phyloP scores from a whole-genome alignment of 1,140 invertebrate species.

The Leptinotarsa undecemlineata region DNA sequence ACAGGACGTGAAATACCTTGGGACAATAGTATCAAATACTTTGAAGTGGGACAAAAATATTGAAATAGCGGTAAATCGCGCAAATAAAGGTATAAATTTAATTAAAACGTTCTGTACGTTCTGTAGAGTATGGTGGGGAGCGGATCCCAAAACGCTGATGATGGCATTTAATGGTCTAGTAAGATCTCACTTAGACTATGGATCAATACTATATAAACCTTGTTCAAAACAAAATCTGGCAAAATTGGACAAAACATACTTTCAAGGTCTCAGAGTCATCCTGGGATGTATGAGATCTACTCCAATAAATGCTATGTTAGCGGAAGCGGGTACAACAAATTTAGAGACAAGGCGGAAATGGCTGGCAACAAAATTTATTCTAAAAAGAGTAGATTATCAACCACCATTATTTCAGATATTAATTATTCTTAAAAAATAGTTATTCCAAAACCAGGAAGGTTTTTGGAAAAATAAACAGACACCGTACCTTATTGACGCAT shows the following conservation, averaged over 20 bases:
- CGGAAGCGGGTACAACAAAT: conserved; percentile 22
- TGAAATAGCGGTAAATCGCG: neutral
- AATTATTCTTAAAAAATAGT: neutral
- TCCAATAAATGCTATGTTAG: conserved; percentile 12
- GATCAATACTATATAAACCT: conserved; percentile 14
- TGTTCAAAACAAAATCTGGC: neutral
- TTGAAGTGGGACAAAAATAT: conserved; percentile 24
- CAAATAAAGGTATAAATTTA: conserved; percentile 21
- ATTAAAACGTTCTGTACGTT: conserved; percentile 18
- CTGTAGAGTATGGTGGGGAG: conserved; percentile 23
- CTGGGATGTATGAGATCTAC: conserved; percentile 21
- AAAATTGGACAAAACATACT: neutral
- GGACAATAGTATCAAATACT: neutral
- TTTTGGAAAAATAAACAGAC: conserved; percentile 7
- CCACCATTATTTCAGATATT: neutral
- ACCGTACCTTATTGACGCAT: neutral
- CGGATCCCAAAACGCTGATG: conserved; percentile 20
- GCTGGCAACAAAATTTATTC: conserved; percentile 17
- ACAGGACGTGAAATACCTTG: conserved; percentile 21
- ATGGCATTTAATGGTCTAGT: neutral
- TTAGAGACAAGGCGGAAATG: conserved; percentile 13
- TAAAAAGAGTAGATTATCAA: neutral
- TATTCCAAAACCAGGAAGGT: neutral
- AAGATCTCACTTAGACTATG: conserved; percentile 17
- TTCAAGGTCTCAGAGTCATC: conserved; percentile 3